Conservation (phyloP, 2,113 vertebrate genomes). For the Cephalopholis sonnerati region DNA sequence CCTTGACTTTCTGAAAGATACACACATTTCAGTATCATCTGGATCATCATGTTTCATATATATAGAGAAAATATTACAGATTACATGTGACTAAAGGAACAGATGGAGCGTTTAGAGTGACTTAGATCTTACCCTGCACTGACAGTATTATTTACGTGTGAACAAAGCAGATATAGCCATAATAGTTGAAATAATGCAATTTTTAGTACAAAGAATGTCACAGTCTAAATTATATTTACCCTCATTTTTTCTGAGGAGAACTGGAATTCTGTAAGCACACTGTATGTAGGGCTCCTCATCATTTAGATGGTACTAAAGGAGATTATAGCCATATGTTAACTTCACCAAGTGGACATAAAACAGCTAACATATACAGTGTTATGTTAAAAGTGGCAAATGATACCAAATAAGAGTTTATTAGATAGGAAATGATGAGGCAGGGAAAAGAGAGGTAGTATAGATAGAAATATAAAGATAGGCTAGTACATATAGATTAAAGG, state of each 20-base stretch:
- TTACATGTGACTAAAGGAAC: background rate
- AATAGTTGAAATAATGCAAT: constrained; percentile 52
- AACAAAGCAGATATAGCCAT: constrained; percentile 59
- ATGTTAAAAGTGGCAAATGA: constrained; percentile 31
- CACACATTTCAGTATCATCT: constrained; percentile 39
- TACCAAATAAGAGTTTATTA: constrained; percentile 51
- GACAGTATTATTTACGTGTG: constrained; percentile 6
- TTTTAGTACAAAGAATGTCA: constrained; percentile 58
- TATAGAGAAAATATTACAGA: background rate
- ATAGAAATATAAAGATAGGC: constrained; percentile 10
- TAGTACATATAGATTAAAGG: background rate
- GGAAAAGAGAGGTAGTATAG: background rate
- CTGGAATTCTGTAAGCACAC: constrained; percentile 36
- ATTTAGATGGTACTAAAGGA: constrained; percentile 61
- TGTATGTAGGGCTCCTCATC: constrained; percentile 53
- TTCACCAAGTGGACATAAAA: constrained; percentile 43
- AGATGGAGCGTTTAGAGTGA: constrained; percentile 17
- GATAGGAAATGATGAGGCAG: background rate
- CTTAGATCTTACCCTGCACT: constrained; percentile 11
- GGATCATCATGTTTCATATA: constrained; percentile 13
- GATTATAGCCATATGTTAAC: constrained; percentile 72
- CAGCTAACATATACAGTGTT: constrained; percentile 33
- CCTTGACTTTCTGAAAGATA: constrained; percentile 30
- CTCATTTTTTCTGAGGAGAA: constrained; percentile 62
- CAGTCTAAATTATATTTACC: constrained; percentile 50